Conservation (phyloP, 23 tunicate species). For the Styela plicata region DNA sequence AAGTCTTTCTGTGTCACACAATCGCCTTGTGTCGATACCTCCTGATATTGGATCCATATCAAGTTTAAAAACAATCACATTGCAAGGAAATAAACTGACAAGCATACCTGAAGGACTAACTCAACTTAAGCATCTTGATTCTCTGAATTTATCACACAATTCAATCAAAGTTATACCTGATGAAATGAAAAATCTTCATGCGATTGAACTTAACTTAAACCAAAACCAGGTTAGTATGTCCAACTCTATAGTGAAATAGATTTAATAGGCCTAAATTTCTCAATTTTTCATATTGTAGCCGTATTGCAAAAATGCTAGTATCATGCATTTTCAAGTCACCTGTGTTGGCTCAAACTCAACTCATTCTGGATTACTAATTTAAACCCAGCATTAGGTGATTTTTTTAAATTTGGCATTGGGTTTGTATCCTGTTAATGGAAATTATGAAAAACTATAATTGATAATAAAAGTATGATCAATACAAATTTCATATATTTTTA, state of each 20-base stretch:
- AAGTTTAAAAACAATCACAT: conserved; percentile 40
- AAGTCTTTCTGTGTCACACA: conserved; percentile 46
- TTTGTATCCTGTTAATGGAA: too few species aligned
- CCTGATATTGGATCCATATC: conserved; percentile 30
- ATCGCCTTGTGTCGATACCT: conserved; percentile 47
- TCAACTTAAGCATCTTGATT: conserved; percentile 42
- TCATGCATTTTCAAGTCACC: too few species aligned
- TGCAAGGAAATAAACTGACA: conserved; percentile 38
- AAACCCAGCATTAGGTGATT: too few species aligned
- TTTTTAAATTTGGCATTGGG: too few species aligned
- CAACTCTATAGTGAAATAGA: neutral
- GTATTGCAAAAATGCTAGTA: too few species aligned
- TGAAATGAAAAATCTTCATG: conserved; percentile 33
- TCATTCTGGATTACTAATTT: too few species aligned
- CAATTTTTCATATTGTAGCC: too few species aligned
- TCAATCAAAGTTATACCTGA: conserved; percentile 48
- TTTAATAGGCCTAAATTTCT: too few species aligned
- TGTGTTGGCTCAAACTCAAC: too few species aligned
- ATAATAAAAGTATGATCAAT: too few species aligned
- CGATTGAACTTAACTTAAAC: conserved; percentile 67
- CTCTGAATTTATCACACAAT: conserved; percentile 54
- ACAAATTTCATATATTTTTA: too few species aligned
- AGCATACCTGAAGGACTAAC: conserved; percentile 41
- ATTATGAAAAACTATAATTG: too few species aligned
- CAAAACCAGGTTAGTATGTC: conserved; percentile 54